Evolutionary conservation across 2,888 invertebrate species (phyloP), one percentile per base, ranked within the genome.

Genomic region (Stenchaetothrips biformis): DNA sequence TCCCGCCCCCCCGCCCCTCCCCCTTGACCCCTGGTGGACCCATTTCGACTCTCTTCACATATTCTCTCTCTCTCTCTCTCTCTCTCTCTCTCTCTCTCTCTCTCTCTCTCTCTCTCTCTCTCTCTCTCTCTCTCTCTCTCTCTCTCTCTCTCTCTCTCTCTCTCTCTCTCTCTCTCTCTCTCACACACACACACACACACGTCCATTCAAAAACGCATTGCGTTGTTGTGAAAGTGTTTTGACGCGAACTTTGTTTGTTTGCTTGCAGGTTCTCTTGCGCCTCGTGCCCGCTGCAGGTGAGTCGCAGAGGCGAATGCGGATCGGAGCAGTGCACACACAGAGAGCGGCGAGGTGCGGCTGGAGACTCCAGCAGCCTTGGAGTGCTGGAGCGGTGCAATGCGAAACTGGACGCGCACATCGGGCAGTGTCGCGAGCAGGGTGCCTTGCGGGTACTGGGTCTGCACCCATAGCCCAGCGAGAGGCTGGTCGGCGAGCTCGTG

Each of bases 201-300:
- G 18, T 4, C 18, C 53, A 18, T 37, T 37, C 37, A 37, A 37
- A 37, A 2, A 4, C 37, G 37, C 37, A 37, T 37, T 37, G 4
- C 37, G 37, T 37, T 37, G 37, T 37, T 4, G 37, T 37, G 37
- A 37, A 37, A 37, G 37, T 25, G n/a, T 25, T 8, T 25, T 21
- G 11, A 9, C 11, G 67, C 8, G 25, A 25, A 25, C 67, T 74
- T 25, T n/a, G 67, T 74, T 21, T 74, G 67, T 74, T 74, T 37
- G 37, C 37, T 37, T 37, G n/a, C 67, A 74, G 67, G 67, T 74
- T 74, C 25, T 74, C 67, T 7, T 74, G 67, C 67, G 67, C 67
- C 67, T 74, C 67, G 67, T 74, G 67, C 67, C 67, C 67, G 67
- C 67, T 74, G 67, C 67, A 74, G 67, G 67, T 74, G 67, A 74